Base-by-base conservation (phyloP, 2,888 invertebrate species). In the Drosophila robusta region DNA sequence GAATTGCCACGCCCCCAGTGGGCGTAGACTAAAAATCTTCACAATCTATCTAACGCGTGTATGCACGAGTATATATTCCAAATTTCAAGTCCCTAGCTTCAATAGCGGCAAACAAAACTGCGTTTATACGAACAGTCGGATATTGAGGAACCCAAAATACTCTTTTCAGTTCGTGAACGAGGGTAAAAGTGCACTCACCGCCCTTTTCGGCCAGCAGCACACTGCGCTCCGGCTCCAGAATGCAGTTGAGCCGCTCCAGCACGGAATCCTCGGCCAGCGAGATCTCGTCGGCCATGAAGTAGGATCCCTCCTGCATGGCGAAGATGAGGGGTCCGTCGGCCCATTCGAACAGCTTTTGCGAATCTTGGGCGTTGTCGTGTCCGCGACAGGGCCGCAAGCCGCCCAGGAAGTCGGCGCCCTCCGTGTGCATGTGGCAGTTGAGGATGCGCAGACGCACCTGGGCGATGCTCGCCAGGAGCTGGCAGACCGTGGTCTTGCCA, bases 341-440 rank as follows among this genome's bases (percentile, higher is more conserved):
- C 99, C 99, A 99, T 93, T 99, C 98, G 91, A 99, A 99, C 12
- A 99, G 93, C 90, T 94, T 94, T 50, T 91, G 91, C 16, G 38
- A 55, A 26, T 56, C 58, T 12, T 57, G 18, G 1, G 8, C 8
- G 18, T 56, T 77, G 0, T 72, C 63, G 38, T 70, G 85, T 0
- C 70, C 58, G 93, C 90, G 89, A 7, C 97, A 96, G 0, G 99
- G 99, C 75, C 99, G 93, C 8, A 99, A 93, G 16, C 98, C 98
- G 41, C 99, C 99, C 16, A 99, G 93, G 90, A 99, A 99, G 92
- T 99, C 99, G 0, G 99, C 96, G 77, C 98, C 98, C 92, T 99
- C 99, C 0, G 99, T 98, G 90, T 99, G 98, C 96, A 99, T 97
- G 90, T 99, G 99, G 92, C 99, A 99, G 92, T 99, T 99, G 1